Evolutionary conservation across 2,797 vertebrate genomes (phyloP).

Genomic region (Apogon talboti): DNA sequence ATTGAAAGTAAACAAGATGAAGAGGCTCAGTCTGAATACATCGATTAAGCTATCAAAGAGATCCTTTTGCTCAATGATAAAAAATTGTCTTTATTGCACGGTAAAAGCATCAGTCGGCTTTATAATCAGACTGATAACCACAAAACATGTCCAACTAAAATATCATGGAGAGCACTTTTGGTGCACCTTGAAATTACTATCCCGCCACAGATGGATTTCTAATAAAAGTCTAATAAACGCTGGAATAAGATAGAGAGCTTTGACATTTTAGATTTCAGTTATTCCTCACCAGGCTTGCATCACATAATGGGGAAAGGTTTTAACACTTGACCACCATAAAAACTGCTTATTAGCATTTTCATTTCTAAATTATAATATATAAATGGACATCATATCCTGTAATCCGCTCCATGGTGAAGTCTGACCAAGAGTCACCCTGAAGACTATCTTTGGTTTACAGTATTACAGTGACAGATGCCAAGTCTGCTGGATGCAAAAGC

Average conservation of each 20-base stretch:
- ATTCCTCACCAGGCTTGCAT: constrained; percentile 29
- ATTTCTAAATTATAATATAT: constrained; percentile 39
- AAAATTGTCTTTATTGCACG: constrained; percentile 24
- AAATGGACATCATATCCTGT: constrained; percentile 33
- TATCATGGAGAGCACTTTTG: constrained; percentile 19
- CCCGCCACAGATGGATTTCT: constrained; percentile 35
- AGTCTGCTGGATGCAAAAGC: too few species aligned
- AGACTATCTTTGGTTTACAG: too few species aligned
- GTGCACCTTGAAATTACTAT: constrained; percentile 20
- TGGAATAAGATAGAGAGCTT: constrained; percentile 38
- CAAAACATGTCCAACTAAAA: constrained; percentile 14
- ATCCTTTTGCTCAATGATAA: constrained; percentile 42
- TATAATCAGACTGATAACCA: constrained; percentile 33
- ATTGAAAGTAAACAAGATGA: constrained; percentile 59
- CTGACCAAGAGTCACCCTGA: neutral
- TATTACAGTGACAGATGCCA: too few species aligned
- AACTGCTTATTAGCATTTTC: constrained; percentile 29
- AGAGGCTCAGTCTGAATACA: constrained; percentile 44
- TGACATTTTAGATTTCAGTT: constrained; percentile 52
- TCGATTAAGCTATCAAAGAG: constrained; percentile 36
- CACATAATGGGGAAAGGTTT: constrained; percentile 34
- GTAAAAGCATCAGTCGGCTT: constrained; percentile 29
- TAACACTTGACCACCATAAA: constrained; percentile 38
- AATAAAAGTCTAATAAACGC: constrained; percentile 48
- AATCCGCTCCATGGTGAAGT: constrained; percentile 18